Conservation (phyloP, 2,113 vertebrate genomes). For the Himantopus leucocephalus region DNA sequence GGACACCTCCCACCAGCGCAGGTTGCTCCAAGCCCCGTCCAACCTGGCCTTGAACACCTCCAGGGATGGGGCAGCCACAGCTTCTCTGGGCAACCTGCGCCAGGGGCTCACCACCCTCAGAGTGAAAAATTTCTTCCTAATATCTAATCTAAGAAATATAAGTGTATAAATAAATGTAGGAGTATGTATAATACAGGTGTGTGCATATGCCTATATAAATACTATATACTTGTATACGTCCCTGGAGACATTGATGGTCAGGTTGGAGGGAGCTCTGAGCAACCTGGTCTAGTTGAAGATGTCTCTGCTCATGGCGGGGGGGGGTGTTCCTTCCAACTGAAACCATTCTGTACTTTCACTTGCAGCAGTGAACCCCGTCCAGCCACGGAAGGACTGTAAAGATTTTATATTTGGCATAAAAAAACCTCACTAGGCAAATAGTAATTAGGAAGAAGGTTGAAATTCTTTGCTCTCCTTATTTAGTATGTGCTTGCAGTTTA, state of each 20-base stretch:
- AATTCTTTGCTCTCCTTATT: constrained; percentile 14
- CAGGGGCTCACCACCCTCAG: not conserved
- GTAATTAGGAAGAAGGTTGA: constrained; percentile 44
- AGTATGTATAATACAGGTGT: not conserved
- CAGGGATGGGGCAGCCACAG: not conserved
- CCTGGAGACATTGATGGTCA: not conserved
- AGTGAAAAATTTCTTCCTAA: not conserved
- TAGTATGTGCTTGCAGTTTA: not conserved
- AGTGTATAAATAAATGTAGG: not conserved
- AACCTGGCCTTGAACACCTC: not conserved
- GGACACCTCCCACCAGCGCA: not conserved
- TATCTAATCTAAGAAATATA: not conserved
- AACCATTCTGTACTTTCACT: not conserved
- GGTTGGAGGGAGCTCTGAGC: not conserved
- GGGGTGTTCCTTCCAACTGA: no score
- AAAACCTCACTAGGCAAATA: constrained; percentile 35
- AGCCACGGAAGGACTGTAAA: not conserved
- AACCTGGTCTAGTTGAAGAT: not conserved
- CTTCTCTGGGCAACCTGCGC: not conserved
- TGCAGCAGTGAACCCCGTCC: not conserved
- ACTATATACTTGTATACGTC: not conserved
- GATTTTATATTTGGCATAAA: constrained; percentile 9
- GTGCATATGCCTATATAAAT: not conserved
- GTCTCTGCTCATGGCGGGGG: not conserved
- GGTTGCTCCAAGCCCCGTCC: not conserved